Evolutionary conservation across 2,113 vertebrate genomes (phyloP).

Genomic region (Athene cunicularia): DNA sequence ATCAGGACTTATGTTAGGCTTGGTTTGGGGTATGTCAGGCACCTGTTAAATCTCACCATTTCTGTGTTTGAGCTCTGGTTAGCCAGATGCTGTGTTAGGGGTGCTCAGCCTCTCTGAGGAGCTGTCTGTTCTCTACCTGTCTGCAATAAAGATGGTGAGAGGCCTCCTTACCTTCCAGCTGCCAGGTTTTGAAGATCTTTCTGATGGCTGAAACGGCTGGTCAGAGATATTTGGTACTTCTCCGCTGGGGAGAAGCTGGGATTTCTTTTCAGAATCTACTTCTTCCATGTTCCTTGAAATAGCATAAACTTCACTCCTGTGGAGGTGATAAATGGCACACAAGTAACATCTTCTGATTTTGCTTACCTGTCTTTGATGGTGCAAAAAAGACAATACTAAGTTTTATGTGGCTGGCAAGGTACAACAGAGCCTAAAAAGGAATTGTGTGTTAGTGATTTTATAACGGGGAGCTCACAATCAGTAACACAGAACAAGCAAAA

Average conservation of each 20-base stretch:
- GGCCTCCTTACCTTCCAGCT: constrained; percentile 29
- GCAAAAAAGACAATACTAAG: not conserved
- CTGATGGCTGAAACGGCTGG: constrained; percentile 10
- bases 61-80: not conserved
- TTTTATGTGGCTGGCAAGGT: not conserved
- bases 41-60: not conserved
- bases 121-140: not conserved
- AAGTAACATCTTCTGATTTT: not conserved
- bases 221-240: not conserved
- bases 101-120: not conserved
- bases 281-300: constrained; percentile 81
- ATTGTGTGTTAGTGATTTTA: not conserved
- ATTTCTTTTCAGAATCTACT: constrained; percentile 57
- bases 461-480: not conserved
- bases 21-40: not conserved
- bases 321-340: not conserved
- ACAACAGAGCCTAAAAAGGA: not conserved
- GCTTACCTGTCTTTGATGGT: not conserved
- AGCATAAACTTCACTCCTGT: constrained; percentile 77
- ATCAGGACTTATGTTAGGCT: not conserved
- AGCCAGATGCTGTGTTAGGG: not conserved
- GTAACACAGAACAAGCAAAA: not conserved
- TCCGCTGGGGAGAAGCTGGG: constrained; percentile 65
- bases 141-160: not conserved
- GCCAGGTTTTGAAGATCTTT: not conserved